These are phyloP conservation scores for Allacma fusca DNA, from an alignment of 2,888 invertebrate species.

Conservation along the genomic window DNA sequence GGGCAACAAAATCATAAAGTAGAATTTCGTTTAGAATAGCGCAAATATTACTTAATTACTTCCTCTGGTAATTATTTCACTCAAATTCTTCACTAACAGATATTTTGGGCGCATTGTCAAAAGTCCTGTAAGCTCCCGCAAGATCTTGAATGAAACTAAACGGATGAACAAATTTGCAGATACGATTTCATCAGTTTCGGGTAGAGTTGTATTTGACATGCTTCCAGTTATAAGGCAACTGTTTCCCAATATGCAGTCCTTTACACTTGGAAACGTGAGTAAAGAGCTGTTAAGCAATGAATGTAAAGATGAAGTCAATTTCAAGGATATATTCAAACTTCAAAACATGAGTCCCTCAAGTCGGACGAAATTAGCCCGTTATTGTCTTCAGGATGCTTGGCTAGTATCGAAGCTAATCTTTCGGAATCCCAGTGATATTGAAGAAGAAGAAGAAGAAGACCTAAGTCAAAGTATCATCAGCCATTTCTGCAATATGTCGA, in stretches of 20 bases:
- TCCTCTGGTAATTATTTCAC: too few relatives aligned
- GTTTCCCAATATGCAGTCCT: constrained; percentile 16
- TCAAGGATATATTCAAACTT: constrained; percentile 49
- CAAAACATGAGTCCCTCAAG: constrained; percentile 48
- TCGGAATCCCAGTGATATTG: constrained; percentile 15
- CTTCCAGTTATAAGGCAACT: constrained; percentile 50
- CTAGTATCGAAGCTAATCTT: constrained; percentile 42
- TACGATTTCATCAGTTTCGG: constrained; percentile 44
- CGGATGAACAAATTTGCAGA: constrained; percentile 43
- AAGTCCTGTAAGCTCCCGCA: constrained; percentile 37
- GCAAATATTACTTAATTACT: too few relatives aligned
- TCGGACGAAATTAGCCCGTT: constrained; percentile 49
- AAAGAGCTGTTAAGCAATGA: constrained; percentile 48
- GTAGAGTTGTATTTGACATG: constrained; percentile 54
- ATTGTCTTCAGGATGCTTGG: constrained; percentile 53
- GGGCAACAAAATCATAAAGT: neutral
- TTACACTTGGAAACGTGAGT: constrained; percentile 48
- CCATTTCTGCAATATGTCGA: constrained; percentile 41
- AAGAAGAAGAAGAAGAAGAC: neutral
- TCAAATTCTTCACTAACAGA: constrained; percentile 22
- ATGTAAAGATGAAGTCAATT: constrained; percentile 51
- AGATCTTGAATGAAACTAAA: constrained; percentile 45
- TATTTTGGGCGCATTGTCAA: constrained; percentile 52
- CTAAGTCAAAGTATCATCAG: constrained; percentile 28
- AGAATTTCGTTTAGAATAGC: too few relatives aligned